phyloP scores from a whole-genome alignment of 2,113 vertebrate species.

The Sarotherodon lohbergeri region DNA sequence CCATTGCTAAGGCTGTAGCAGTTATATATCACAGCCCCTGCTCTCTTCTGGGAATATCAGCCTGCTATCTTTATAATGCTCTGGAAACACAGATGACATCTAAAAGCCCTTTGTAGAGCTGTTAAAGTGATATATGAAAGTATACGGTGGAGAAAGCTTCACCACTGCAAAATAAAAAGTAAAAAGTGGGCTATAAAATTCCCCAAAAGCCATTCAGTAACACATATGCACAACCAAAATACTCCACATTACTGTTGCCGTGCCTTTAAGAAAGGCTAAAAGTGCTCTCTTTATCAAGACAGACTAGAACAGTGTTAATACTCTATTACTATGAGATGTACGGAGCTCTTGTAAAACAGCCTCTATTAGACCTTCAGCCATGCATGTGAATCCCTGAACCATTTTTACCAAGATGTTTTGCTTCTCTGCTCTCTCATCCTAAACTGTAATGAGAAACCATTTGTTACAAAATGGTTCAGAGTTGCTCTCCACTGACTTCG shows the following conservation, averaged over 20 bases:
- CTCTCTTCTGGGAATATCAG: conserved; percentile 30
- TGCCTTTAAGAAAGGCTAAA: not conserved
- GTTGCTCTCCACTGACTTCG: not conserved
- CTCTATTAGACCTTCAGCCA: not conserved
- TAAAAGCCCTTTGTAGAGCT: conserved; percentile 33
- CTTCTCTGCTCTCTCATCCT: not conserved
- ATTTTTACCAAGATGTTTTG: not conserved
- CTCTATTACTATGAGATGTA: not conserved
- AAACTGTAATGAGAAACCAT: not conserved
- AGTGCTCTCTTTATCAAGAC: not conserved
- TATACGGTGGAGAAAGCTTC: not conserved
- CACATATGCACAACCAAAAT: not conserved
- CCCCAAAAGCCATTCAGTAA: not conserved
- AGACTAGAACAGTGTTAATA: not conserved
- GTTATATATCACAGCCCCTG: conserved; percentile 2
- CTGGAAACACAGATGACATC: conserved; percentile 43
- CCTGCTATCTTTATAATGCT: conserved; percentile 38
- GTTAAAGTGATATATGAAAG: conserved; percentile 33
- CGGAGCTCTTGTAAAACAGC: not conserved
- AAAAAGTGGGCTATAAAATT: conserved; percentile 1
- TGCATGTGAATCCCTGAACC: not conserved
- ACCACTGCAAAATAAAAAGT: not conserved
- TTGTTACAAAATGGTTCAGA: not conserved
- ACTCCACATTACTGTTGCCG: not conserved
- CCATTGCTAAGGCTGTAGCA: not conserved